Evolutionary conservation across 2,888 invertebrate species (phyloP).

Genomic region (Galeruca laticollis): DNA sequence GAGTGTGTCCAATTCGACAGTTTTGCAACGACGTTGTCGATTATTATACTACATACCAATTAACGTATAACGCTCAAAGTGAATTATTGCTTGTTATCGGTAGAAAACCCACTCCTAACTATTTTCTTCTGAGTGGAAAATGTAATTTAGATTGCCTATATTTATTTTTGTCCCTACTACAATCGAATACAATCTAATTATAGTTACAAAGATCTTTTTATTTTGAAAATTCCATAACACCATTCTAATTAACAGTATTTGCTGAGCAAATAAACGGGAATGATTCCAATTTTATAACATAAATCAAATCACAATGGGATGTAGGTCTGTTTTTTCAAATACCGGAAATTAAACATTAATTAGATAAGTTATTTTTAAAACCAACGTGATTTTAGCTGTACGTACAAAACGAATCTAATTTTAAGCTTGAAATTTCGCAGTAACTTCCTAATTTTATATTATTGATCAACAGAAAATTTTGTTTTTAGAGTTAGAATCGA

Average conservation of each 20-base stretch:
- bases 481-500: not conserved
- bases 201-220: constrained; percentile 4
- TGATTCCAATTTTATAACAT: constrained; percentile 14
- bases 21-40: too few species aligned
- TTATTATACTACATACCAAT: not conserved
- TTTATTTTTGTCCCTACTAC: not conserved
- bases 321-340: constrained; percentile 18
- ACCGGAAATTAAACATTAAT: constrained; percentile 23
- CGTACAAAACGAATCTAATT: not conserved
- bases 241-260: constrained; percentile 7
- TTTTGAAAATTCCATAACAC: not conserved
- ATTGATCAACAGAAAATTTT: not conserved
- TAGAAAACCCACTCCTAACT: not conserved
- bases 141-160: not conserved
- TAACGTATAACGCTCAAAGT: not conserved
- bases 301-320: constrained; percentile 25
- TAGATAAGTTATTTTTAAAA: constrained; percentile 15
- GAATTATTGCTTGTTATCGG: constrained; percentile 4
- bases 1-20: too few species aligned
- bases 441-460: not conserved
- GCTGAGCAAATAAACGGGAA: constrained; percentile 10
- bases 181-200: constrained; percentile 3
- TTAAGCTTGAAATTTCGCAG: not conserved
- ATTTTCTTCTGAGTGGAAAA: not conserved
- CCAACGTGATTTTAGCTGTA: not conserved